Conservation (phyloP, 2,888 invertebrate species). For the Ochlodes sylvanus region DNA sequence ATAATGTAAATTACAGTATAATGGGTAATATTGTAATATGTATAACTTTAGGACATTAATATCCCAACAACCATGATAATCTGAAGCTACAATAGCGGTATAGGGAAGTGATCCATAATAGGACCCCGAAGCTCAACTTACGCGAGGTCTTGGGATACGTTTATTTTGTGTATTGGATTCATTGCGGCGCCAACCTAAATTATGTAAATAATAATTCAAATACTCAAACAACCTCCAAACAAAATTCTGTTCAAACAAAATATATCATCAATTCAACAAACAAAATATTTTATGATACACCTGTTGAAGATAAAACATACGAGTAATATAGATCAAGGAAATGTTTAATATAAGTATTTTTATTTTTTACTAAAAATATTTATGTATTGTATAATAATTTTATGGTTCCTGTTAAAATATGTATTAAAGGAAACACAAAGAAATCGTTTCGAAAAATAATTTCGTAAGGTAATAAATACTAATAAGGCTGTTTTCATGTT, state of each 20-base stretch:
- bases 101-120: slow-evolving; percentile 60
- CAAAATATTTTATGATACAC: slow-evolving; percentile 53
- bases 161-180: slow-evolving; percentile 80
- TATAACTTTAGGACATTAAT: not conserved
- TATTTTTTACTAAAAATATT: too few species aligned
- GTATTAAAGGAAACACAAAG: too few species aligned
- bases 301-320: not conserved
- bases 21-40: too few species aligned
- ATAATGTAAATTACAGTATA: too few species aligned
- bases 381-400: too few species aligned
- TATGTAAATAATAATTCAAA: slow-evolving; percentile 79
- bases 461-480: too few species aligned
- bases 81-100: not conserved
- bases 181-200: slow-evolving; percentile 69
- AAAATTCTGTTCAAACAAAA: slow-evolving; percentile 61
- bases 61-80: not conserved
- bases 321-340: not conserved
- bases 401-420: too few species aligned
- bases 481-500: too few species aligned
- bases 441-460: too few species aligned
- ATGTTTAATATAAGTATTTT: too few species aligned
- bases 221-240: slow-evolving; percentile 56
- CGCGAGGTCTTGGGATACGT: slow-evolving; percentile 83
- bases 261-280: slow-evolving; percentile 48
- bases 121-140: slow-evolving; percentile 73